Conservation (phyloP, 2,888 invertebrate species). For the Eupithecia subfuscata region DNA sequence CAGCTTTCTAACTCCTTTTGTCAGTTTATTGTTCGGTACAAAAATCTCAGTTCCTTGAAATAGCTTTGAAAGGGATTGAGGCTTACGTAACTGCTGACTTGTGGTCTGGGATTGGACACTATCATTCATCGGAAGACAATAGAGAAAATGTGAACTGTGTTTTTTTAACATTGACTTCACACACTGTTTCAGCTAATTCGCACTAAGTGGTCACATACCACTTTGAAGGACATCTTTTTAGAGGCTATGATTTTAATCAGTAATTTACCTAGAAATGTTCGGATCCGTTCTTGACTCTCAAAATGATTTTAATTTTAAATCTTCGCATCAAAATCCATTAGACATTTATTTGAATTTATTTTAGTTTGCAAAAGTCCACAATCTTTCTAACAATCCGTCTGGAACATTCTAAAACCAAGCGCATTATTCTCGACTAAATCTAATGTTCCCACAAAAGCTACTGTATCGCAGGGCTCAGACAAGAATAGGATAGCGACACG, state of each 20-base stretch:
- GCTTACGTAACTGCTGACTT: conserved; percentile 30
- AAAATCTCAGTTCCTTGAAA: conserved; percentile 56
- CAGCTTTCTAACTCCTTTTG: conserved; percentile 77
- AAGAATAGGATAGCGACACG: conserved; percentile 46
- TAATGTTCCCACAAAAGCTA: conserved; percentile 40
- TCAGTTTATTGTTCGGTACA: conserved; percentile 60
- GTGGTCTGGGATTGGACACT: conserved; percentile 36
- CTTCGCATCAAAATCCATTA: not conserved
- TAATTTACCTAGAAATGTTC: not conserved
- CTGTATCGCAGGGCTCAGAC: conserved; percentile 46
- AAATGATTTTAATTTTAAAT: not conserved
- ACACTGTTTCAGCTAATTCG: not conserved
- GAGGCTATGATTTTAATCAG: not conserved
- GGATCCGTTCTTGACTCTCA: not conserved
- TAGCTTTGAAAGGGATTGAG: conserved; percentile 37
- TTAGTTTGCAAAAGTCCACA: not conserved
- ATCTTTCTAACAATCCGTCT: conserved; percentile 35
- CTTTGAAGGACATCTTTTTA: not conserved
- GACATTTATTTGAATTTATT: not conserved
- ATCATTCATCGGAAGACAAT: conserved; percentile 40
- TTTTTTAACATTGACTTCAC: not conserved
- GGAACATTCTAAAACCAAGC: conserved; percentile 34
- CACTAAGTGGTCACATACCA: not conserved
- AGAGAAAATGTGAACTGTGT: conserved; percentile 23
- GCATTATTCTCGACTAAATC: conserved; percentile 41